Base-by-base conservation (phyloP, 2,888 invertebrate genomes). In the Cephus pulcher region DNA sequence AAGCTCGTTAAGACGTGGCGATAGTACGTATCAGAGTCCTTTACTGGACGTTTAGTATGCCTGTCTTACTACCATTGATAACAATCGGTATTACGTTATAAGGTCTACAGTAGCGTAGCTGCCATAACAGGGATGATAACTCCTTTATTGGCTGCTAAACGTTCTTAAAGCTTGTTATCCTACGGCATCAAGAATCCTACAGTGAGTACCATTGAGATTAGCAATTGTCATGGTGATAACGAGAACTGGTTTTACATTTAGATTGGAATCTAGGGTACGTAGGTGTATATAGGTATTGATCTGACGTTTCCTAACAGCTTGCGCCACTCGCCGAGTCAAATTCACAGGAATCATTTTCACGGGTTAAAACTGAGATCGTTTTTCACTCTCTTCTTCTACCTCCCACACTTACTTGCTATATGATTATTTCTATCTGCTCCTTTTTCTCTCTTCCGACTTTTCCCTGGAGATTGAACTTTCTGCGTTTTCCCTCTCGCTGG, bases 161-260 rank as follows among this genome's bases (percentile, higher is more conserved):
- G 56, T 56, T 56, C 56, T 56, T 56, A 56, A 56, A 56, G 56
- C 56, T 23, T 23, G 56, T 56, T 56, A 56, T 23, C 56, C 0
- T 9, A 9, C 23, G 1, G 56, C 23, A 56, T 56, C 23, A 23
- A 23, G 56, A 56, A 56, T 56, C 23, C 56, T 23, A 56, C 56
- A 23, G 6, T 9, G 56, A 56, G 23, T 56, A 9, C 2, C 56
- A 56, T 56, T 23, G 23, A 9, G 23, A 56, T 75, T 56, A 75
- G 70, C 76, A 77, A 82, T 80, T 76, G 75, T 80, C 79, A 71
- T 74, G 33, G 37, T 40, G 73, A 80, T 73, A 70, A 78, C 77
- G 75, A 82, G 73, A 69, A 70, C 37, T 70, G 80, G 76, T 79
- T 82, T 82, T 82, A 79, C 82, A 82, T 82, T 83, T 79, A 82